Evolutionary conservation across 1,140 invertebrate species (phyloP).

Genomic region (Andrena cerasifolii): DNA sequence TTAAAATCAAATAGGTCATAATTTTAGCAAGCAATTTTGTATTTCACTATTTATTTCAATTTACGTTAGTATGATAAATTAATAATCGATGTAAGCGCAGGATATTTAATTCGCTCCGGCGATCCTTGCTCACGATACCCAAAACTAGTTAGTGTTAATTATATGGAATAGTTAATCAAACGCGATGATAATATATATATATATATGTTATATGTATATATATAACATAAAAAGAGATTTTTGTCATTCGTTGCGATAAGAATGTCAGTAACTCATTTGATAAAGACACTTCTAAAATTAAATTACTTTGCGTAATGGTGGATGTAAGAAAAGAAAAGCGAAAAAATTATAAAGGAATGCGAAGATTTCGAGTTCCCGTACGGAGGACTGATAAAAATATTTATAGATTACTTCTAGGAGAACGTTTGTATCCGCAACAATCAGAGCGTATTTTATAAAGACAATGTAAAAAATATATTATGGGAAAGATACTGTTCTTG

Average conservation of each 20-base stretch:
- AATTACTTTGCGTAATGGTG: neutral
- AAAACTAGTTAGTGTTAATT: constrained; percentile 36
- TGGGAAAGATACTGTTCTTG: neutral
- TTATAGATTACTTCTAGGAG: neutral
- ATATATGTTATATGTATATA: too few relatives aligned
- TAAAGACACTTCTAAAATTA: constrained; percentile 3
- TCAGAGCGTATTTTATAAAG: constrained; percentile 25
- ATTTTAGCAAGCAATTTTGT: constrained; percentile 14
- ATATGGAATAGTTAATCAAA: neutral
- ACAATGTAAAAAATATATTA: constrained; percentile 11
- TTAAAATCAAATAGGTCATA: constrained; percentile 10
- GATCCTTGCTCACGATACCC: constrained; percentile 22
- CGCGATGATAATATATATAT: constrained; percentile 13
- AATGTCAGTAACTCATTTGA: constrained; percentile 1
- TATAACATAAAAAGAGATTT: neutral
- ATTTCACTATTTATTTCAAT: constrained; percentile 39
- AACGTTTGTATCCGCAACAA: neutral
- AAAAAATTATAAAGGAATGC: neutral
- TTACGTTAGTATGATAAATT: constrained; percentile 1
- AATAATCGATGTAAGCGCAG: constrained; percentile 17
- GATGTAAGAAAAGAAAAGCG: neutral
- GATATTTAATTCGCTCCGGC: constrained; percentile 34
- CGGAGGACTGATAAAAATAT: neutral
- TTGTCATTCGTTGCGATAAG: neutral
- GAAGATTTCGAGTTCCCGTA: neutral